Percentiles rank a stretch among this genome's conserved stretches.
Evolutionary conservation across 2,888 invertebrate species (phyloP).

Genomic region (Synanthedon formicaeformis): DNA sequence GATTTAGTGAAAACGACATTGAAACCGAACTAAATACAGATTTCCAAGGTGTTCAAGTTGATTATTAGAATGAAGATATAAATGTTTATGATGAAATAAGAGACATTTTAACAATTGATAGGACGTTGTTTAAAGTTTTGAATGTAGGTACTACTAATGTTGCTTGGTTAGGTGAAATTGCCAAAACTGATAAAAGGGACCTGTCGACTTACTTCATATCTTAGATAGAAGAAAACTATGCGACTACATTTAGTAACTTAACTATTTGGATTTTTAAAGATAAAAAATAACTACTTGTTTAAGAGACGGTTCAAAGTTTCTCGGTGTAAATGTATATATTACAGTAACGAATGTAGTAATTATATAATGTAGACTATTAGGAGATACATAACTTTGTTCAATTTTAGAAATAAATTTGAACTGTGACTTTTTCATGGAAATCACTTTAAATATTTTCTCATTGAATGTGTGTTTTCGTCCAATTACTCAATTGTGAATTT

Average conservation of each 20-base stretch:
- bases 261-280: not conserved
- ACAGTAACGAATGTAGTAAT: too few relatives aligned
- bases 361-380: slow-evolving; percentile 3
- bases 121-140: not conserved
- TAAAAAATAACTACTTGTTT: slow-evolving; percentile 5
- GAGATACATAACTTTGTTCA: not conserved
- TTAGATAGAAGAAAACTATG: slow-evolving; percentile 28
- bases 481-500: slow-evolving; percentile 13
- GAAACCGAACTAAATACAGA: slow-evolving; percentile 7
- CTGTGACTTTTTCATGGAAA: slow-evolving; percentile 18
- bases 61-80: not conserved
- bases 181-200: slow-evolving; percentile 57
- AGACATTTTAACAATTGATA: not conserved
- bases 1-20: not conserved
- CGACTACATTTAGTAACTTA: not conserved
- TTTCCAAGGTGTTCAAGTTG: slow-evolving; percentile 24
- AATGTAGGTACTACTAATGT: not conserved
- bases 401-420: not conserved
- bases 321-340: slow-evolving; percentile 15
- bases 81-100: not conserved
- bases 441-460: slow-evolving; percentile 20
- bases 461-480: slow-evolving; percentile 4
- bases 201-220: slow-evolving; percentile 59
- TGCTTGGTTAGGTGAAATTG: slow-evolving; percentile 18
- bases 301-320: slow-evolving; percentile 37